These are phyloP conservation scores for Zaprionus lachaisei DNA, from an alignment of 1,140 invertebrate species.

Conservation along the genomic window DNA sequence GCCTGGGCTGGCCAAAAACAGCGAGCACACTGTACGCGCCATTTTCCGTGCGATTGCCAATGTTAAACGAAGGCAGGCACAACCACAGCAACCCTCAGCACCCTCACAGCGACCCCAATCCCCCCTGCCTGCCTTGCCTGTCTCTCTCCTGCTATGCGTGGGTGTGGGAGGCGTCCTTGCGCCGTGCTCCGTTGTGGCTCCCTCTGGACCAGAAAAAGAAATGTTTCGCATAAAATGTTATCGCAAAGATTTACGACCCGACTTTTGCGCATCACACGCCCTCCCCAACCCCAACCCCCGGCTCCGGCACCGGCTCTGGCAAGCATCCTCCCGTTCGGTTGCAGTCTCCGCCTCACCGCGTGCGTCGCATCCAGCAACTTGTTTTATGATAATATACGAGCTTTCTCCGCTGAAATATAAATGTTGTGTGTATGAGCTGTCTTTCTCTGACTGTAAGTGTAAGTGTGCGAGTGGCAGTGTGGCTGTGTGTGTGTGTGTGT, in stretches of 20 bases:
- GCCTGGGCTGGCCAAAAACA: slow-evolving; percentile 53
- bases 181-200: slow-evolving; percentile 63
- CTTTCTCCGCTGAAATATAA: slow-evolving; percentile 85
- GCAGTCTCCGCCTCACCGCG: slow-evolving; percentile 8
- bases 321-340: neutral
- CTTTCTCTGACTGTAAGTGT: slow-evolving; percentile 39
- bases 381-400: slow-evolving; percentile 85
- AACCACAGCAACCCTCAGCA: slow-evolving; percentile 61
- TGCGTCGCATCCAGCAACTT: slow-evolving; percentile 73
- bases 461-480: slow-evolving; percentile 17
- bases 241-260: slow-evolving; percentile 85
- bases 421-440: slow-evolving; percentile 77
- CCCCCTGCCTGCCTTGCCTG: neutral
- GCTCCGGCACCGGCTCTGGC: no score
- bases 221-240: slow-evolving; percentile 85
- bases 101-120: slow-evolving; percentile 33
- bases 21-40: slow-evolving; percentile 79
- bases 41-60: slow-evolving; percentile 81
- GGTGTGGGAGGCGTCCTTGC: slow-evolving; percentile 68
- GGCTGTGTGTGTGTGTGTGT: slow-evolving; percentile 19
- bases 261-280: slow-evolving; percentile 84
- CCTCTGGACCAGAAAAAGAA: slow-evolving; percentile 84
- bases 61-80: slow-evolving; percentile 66
- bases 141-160: slow-evolving; percentile 13
- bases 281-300: neutral